Conservation (phyloP, 2,113 vertebrate species). For the Isichthys henryi region DNA sequence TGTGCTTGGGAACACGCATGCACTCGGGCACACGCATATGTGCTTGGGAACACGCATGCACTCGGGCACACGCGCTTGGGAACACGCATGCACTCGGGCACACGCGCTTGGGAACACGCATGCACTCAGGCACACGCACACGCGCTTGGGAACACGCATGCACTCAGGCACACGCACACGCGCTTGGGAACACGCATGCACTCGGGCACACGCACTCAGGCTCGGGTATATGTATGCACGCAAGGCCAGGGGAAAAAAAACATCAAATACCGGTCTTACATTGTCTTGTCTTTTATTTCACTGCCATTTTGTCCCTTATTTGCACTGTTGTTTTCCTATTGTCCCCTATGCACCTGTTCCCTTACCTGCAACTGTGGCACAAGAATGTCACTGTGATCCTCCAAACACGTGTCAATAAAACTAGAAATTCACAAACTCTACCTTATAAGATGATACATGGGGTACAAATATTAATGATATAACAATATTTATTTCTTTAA, state of each 20-base stretch:
- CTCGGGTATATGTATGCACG: not conserved
- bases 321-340: not conserved
- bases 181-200: not conserved
- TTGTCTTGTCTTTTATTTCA: not conserved
- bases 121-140: not conserved
- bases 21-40: not conserved
- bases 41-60: not conserved
- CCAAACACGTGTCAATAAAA: not conserved
- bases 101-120: not conserved
- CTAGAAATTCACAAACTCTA: not conserved
- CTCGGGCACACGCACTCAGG: not conserved
- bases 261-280: not conserved
- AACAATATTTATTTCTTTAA: not conserved
- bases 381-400: not conserved
- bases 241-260: not conserved
- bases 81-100: not conserved
- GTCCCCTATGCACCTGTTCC: not conserved
- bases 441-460: not conserved
- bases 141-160: not conserved
- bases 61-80: not conserved
- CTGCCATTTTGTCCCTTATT: not conserved
- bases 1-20: not conserved
- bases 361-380: not conserved
- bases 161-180: not conserved
- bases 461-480: not conserved